phyloP scores from a whole-genome alignment of 2,797 vertebrate genomes.

The Scomberomorus guttatus region DNA sequence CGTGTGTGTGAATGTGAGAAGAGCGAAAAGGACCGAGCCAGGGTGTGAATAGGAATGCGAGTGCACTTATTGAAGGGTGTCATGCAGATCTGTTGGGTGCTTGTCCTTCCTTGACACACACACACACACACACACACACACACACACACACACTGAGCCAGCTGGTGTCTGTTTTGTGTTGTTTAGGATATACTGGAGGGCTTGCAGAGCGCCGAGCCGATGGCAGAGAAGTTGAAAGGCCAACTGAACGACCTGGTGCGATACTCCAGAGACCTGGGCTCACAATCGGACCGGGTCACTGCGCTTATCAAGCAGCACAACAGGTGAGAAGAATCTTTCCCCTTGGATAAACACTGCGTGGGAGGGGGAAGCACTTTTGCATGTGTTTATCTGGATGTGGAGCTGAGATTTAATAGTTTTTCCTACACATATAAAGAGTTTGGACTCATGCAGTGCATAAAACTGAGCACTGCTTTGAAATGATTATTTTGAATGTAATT shows the following conservation, averaged over 20 bases:
- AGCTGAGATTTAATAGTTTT: not conserved
- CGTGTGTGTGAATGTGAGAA: constrained; percentile 40
- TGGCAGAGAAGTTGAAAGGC: constrained; percentile 93
- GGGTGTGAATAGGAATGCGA: constrained; percentile 72
- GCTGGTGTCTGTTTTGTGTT: constrained; percentile 67
- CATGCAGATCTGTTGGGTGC: constrained; percentile 66
- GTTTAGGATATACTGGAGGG: constrained; percentile 90
- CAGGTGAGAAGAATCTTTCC: constrained; percentile 85
- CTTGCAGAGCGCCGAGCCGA: constrained; percentile 90
- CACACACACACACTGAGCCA: constrained; percentile 47
- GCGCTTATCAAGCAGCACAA: constrained; percentile 96
- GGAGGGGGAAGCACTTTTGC: not conserved
- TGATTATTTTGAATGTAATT: not conserved
- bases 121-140: constrained; percentile 19
- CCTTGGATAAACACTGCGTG: not conserved
- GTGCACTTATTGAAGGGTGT: constrained; percentile 69
- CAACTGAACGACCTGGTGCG: constrained; percentile 94
- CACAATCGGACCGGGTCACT: constrained; percentile 93
- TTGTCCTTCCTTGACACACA: constrained; percentile 54
- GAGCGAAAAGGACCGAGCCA: constrained; percentile 52
- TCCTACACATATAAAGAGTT: not conserved
- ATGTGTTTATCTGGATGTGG: constrained; percentile 4
- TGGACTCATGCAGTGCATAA: not conserved
- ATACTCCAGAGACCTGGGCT: constrained; percentile 93
- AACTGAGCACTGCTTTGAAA: not conserved